A percentile compares a stretch with the other conserved stretches of the same genome.
Conservation (phyloP, 2,888 invertebrate species). For the Ectemnius lituratus region DNA sequence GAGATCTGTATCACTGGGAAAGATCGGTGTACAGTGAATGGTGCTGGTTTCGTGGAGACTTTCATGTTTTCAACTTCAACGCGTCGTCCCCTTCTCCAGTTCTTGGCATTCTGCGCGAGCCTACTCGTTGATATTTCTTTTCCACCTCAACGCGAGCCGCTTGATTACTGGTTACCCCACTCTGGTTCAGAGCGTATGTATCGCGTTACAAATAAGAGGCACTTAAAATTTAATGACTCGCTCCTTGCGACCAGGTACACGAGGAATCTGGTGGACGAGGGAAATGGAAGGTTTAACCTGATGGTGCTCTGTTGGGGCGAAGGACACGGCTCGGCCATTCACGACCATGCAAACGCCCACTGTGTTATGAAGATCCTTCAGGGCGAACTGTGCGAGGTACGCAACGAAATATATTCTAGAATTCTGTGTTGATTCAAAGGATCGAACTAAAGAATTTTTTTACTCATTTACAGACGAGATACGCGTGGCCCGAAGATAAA, state of each 20-base stretch:
- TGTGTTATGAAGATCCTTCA: conserved; percentile 98
- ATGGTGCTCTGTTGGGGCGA: conserved; percentile 99
- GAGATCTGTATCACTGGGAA: too few relatives aligned
- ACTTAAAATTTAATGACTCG: too few relatives aligned
- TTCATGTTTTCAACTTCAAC: too few relatives aligned
- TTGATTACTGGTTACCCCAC: too few relatives aligned
- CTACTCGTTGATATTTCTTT: too few relatives aligned
- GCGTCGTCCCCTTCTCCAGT: too few relatives aligned
- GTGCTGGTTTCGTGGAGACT: too few relatives aligned
- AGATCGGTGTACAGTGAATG: too few relatives aligned
- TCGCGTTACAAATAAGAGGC: too few relatives aligned
- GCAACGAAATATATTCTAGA: conserved; percentile 49
- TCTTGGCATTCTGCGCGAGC: too few relatives aligned
- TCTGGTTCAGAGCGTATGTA: too few relatives aligned
- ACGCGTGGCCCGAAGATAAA: conserved; percentile 84
- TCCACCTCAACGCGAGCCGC: too few relatives aligned
- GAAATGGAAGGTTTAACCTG: conserved; percentile 98
- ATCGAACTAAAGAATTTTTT: background rate
- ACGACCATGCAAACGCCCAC: conserved; percentile 97
- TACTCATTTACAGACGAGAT: conserved; percentile 78
- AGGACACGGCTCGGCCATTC: conserved; percentile 95
- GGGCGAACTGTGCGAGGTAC: conserved; percentile 89
- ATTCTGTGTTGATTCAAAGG: conserved; percentile 1
- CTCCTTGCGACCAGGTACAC: conserved; percentile 86
- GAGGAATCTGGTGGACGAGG: conserved; percentile 95